Base-by-base conservation (phyloP, 2,797 vertebrate species). In the Enteromius fasciolatus region DNA sequence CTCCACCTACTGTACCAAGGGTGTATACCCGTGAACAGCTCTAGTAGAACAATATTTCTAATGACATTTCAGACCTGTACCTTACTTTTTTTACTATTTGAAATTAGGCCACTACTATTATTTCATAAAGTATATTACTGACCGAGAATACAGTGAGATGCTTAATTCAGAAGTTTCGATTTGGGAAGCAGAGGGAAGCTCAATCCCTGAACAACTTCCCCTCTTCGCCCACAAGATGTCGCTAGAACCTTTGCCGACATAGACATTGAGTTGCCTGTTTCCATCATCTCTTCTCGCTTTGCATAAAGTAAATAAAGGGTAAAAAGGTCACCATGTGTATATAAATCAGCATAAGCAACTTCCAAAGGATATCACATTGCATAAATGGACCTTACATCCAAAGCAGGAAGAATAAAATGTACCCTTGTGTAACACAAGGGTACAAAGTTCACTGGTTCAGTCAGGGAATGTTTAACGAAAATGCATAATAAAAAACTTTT, bases 181-280 rank as follows among this genome's bases (percentile, higher is more conserved):
- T 15, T 46, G n/a, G 0, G 1, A 46, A 9, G 14, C 67, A 52
- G 46, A 12, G 48, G 46, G 20, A 52, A 36, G 0, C 18, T 1
- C 17, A 20, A 25, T 44, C 17, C 11, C 7, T 36, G 20, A 75
- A 57, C 7, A 57, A 31, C 20, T 57, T 23, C 6, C 57, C 36
- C 5, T 17, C 67, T 14, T 67, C 17, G 1, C 1, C 23, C 36
- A 66, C 72, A 41, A 68, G 80, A 76, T 82, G 80, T 46, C 72
- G 18, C 18, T 76, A 46, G 11, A 68, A 57, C 4, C 48, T 57
- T 23, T 74, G 31, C 10, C 54, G 31, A 52, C 23, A 15, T 20
- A 20, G 4, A 28, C 44, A 66, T 14, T 6, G 8, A n/a, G 25
- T 12, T 11, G 4, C 1, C 9, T 9, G 10, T 25, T 12, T 33